Evolutionary conservation across 2,797 vertebrate species (phyloP).

Genomic region (Vireo griseus): DNA sequence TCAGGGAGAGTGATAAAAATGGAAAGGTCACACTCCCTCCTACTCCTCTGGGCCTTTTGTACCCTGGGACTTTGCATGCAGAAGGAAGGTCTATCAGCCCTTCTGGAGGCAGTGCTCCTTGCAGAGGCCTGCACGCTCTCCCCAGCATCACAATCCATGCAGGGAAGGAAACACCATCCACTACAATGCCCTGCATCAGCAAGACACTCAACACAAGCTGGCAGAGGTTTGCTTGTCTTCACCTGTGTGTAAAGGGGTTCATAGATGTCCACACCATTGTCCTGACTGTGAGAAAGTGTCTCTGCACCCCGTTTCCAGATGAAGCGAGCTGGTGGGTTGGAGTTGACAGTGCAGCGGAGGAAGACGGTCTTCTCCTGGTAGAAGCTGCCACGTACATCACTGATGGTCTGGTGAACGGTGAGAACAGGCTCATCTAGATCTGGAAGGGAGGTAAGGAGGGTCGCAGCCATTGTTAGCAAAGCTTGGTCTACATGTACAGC

Average conservation of each 20-base stretch:
- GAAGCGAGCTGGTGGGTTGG: slow-evolving; percentile 95
- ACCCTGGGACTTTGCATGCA: rapidly evolving
- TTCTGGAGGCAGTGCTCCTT: background rate
- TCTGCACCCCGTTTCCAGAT: slow-evolving; percentile 92
- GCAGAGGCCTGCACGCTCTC: background rate
- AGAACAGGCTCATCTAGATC: slow-evolving; percentile 91
- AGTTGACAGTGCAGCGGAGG: slow-evolving; percentile 95
- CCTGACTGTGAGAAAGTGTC: slow-evolving; percentile 91
- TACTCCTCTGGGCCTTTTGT: background rate
- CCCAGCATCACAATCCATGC: background rate
- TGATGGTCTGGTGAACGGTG: slow-evolving; percentile 96
- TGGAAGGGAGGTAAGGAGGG: slow-evolving; percentile 69
- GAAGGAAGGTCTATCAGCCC: background rate
- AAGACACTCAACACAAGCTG: background rate
- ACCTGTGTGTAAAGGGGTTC: slow-evolving; percentile 98
- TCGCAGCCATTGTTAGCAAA: slow-evolving; percentile 17
- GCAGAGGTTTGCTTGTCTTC: background rate
- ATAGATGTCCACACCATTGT: slow-evolving; percentile 97
- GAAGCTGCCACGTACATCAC: slow-evolving; percentile 93
- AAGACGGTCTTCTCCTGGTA: slow-evolving; percentile 99
- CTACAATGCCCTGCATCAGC: background rate
- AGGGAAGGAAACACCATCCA: background rate
- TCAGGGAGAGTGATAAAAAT: background rate
- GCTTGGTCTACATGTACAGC: background rate
- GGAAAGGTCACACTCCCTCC: background rate